Percentiles rank a stretch among this genome's conserved stretches.
Conservation (phyloP, 2,888 invertebrate genomes). For the Eupithecia subfuscata region DNA sequence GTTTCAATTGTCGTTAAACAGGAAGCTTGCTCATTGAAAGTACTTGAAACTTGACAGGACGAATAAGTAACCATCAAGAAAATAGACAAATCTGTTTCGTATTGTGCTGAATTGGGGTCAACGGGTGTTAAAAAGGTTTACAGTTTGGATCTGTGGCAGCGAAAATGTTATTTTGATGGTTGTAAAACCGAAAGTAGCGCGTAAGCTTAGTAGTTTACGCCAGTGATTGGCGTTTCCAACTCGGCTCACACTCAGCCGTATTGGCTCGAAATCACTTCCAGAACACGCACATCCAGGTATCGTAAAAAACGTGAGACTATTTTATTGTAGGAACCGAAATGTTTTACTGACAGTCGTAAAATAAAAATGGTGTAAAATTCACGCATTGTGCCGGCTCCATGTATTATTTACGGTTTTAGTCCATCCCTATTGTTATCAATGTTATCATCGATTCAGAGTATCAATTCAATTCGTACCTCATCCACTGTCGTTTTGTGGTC, state of each 20-base stretch:
- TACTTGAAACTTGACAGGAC: slow-evolving; percentile 45
- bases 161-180: slow-evolving; percentile 36
- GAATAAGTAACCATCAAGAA: slow-evolving; percentile 21
- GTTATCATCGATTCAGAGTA: slow-evolving; percentile 57
- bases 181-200: slow-evolving; percentile 37
- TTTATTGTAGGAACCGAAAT: slow-evolving; percentile 75
- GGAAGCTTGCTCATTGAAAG: slow-evolving; percentile 52
- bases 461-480: slow-evolving; percentile 32
- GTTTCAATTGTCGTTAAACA: slow-evolving; percentile 53
- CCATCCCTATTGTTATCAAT: slow-evolving; percentile 53
- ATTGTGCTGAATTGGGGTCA: slow-evolving; percentile 35
- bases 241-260: slow-evolving; percentile 49
- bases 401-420: slow-evolving; percentile 64
- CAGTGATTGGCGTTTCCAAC: slow-evolving; percentile 44
- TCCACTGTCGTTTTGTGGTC: slow-evolving; percentile 34
- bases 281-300: slow-evolving; percentile 66
- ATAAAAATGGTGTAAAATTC: slow-evolving; percentile 77
- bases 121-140: slow-evolving; percentile 22
- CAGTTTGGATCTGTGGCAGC: slow-evolving; percentile 20
- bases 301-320: slow-evolving; percentile 74
- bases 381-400: slow-evolving; percentile 69
- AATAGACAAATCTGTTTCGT: slow-evolving; percentile 42
- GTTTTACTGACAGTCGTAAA: slow-evolving; percentile 77
- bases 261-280: slow-evolving; percentile 68
- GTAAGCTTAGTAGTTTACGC: slow-evolving; percentile 44